phyloP scores from a whole-genome alignment of 1,140 invertebrate genomes.

The Zaprionus tsacasi region DNA sequence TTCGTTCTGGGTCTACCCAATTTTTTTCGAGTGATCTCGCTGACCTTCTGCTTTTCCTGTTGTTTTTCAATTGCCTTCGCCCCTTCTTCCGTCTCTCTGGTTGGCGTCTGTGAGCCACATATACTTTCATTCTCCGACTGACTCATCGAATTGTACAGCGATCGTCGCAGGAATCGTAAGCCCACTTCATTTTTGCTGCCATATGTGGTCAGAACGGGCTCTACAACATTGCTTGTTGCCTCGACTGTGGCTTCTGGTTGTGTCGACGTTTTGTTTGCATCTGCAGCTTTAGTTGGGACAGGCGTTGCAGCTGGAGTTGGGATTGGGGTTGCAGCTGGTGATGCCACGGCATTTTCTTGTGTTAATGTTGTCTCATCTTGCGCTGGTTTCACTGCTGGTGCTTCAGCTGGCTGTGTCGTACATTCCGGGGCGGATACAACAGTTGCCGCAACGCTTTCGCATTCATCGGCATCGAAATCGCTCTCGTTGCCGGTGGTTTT shows the following conservation, averaged over 20 bases:
- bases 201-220: conserved; percentile 68
- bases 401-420: neutral
- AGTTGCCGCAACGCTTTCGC: conserved; percentile 44
- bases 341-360: neutral
- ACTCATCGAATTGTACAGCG: conserved; percentile 60
- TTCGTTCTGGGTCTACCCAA: conserved; percentile 46
- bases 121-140: conserved; percentile 53
- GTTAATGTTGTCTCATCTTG: neutral
- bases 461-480: conserved; percentile 56
- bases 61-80: conserved; percentile 10
- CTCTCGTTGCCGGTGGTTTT: conserved; percentile 31
- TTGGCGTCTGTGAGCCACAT: conserved; percentile 21
- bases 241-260: neutral
- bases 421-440: conserved; percentile 23
- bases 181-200: conserved; percentile 61
- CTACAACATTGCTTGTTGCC: neutral
- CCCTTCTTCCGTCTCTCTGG: conserved; percentile 23
- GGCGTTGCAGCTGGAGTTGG: neutral
- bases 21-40: conserved; percentile 40
- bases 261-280: neutral
- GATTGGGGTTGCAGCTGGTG: neutral
- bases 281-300: neutral
- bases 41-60: neutral
- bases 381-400: neutral
- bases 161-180: conserved; percentile 60